These are phyloP conservation scores for Rhynchotus rufescens DNA, from an alignment of 2,797 vertebrate genomes.

Conservation along the genomic window DNA sequence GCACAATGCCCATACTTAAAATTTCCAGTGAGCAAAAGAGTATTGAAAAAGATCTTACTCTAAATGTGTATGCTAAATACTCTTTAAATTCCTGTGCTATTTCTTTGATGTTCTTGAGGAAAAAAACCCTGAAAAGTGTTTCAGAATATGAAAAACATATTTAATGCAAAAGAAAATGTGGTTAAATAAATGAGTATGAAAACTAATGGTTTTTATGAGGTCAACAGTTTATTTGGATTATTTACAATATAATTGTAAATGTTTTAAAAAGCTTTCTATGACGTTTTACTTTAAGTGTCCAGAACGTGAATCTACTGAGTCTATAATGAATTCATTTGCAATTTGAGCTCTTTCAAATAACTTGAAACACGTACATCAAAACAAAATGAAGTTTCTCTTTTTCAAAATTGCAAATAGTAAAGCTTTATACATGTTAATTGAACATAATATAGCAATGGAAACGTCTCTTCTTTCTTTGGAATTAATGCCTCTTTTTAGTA, in stretches of 20 bases:
- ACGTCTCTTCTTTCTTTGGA: background rate
- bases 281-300: constrained; percentile 41
- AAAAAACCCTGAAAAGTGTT: constrained; percentile 53
- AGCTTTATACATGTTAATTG: background rate
- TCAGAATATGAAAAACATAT: constrained; percentile 67
- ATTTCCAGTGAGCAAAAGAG: constrained; percentile 72
- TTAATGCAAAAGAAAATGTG: constrained; percentile 42
- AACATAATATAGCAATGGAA: background rate
- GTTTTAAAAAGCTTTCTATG: constrained; percentile 25
- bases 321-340: constrained; percentile 32
- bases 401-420: background rate
- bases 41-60: constrained; percentile 65
- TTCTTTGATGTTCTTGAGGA: constrained; percentile 43
- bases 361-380: background rate
- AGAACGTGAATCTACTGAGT: constrained; percentile 4
- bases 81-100: constrained; percentile 55
- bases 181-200: constrained; percentile 41
- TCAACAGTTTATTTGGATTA: constrained; percentile 64
- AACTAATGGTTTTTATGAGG: constrained; percentile 47
- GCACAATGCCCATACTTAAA: constrained; percentile 73
- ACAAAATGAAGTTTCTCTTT: background rate
- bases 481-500: rapidly evolving
- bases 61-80: constrained; percentile 51
- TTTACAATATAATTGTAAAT: constrained; percentile 49
- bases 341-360: constrained; percentile 27